These are phyloP conservation scores for Eulemur macaco DNA, from an alignment of 2,113 vertebrate genomes.

Conservation along the genomic window DNA sequence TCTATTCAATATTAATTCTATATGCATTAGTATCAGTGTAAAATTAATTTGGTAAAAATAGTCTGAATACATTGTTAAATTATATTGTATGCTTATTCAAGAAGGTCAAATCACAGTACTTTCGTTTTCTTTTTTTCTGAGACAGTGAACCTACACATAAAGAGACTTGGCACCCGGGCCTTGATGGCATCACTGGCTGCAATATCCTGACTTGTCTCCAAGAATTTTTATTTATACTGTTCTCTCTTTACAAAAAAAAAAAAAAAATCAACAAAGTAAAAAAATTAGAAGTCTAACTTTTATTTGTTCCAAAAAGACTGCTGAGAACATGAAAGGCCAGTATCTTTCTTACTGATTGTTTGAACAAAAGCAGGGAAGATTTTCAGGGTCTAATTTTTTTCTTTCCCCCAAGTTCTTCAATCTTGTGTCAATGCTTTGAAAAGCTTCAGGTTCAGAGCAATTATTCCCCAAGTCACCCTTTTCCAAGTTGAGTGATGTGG, in stretches of 20 bases:
- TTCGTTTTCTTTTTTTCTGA: not conserved
- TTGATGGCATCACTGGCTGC: not conserved
- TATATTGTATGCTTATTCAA: not conserved
- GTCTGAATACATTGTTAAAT: not conserved
- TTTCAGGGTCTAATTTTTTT: slow-evolving; percentile 52
- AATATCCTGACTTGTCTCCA: not conserved
- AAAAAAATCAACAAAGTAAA: not conserved
- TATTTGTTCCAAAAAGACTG: slow-evolving; percentile 39
- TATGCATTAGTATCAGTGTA: not conserved
- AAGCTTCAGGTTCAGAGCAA: slow-evolving; percentile 4
- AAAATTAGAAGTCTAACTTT: not conserved
- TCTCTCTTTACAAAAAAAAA: not conserved
- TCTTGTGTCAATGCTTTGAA: slow-evolving; percentile 51
- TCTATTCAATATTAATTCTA: not conserved
- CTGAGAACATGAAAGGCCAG: slow-evolving; percentile 32
- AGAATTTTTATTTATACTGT: slow-evolving; percentile 42
- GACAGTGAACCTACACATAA: not conserved
- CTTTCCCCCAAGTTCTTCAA: slow-evolving; percentile 28
- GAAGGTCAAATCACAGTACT: not conserved
- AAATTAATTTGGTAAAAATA: not conserved
- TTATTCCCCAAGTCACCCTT: slow-evolving; percentile 20
- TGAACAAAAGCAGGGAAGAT: slow-evolving; percentile 66
- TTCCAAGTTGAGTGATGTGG: not conserved
- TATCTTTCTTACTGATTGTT: slow-evolving; percentile 57
- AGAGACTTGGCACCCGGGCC: not conserved